Base-by-base conservation (phyloP, 1,140 invertebrate genomes). In the Papilio glaucus region DNA sequence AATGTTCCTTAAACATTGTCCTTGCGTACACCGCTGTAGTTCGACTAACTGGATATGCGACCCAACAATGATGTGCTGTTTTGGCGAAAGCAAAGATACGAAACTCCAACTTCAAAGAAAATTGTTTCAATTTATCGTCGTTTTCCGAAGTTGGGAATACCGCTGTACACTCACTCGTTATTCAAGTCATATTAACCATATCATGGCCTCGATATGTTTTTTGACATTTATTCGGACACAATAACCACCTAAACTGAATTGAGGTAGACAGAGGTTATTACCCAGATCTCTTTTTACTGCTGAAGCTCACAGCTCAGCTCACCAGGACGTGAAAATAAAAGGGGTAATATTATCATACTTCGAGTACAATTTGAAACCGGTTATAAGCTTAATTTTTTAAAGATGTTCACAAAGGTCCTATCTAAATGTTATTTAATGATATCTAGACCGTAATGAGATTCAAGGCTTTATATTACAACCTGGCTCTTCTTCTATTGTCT, bases 71-170 rank as follows among this genome's bases (percentile, higher is more conserved):
- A 74, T 18, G 53, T 21, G 72, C 72, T 74, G 73, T 81, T 78
- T 82, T 78, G 73, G 78, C 72, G 80, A 83, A 83, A 82, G 77
- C 74, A 77, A 80, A 78, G 71, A 80, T 77, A 77, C 83, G 75
- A 45, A 70, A 72, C 70, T 61, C 63, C 33, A 26, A 24, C 37
- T 73, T 53, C 33, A 37, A n/a, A n/a, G n/a, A n/a, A n/a, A 61
- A 73, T 53, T 42, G 61, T 72, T 74, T 74, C 76, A 73, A 70
- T 70, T 29, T 49, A 49, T 73, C 63, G 63, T 75, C 77, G 73
- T 72, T 78, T 76, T 74, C 67, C 49, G 18, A 37, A 41, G 72
- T 73, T 72, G 68, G 9, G 7, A 6, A 33, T 33, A 3, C 6
- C 29, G 6, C 29, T 33, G 68, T 15, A 60, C 10, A 38, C 21